Evolutionary conservation across 2,888 invertebrate genomes (phyloP).

Genomic region (Charanyca ferruginea): DNA sequence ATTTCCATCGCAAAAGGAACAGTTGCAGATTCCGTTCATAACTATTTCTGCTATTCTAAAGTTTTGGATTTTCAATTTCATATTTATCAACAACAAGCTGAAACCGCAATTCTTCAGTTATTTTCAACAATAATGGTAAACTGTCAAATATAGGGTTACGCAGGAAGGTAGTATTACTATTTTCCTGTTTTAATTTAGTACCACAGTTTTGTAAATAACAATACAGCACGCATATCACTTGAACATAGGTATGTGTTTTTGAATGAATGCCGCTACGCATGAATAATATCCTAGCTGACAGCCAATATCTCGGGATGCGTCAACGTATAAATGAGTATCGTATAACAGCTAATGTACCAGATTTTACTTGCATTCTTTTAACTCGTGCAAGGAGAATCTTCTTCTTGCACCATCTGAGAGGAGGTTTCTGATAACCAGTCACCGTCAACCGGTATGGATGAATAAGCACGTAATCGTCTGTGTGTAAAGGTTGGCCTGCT

Average conservation of each 20-base stretch:
- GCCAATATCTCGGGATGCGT: constrained; percentile 17
- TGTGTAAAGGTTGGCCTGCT: no score
- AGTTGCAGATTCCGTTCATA: background rate
- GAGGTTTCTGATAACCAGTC: no score
- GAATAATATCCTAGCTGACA: background rate
- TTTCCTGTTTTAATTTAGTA: constrained; percentile 32
- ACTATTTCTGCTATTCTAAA: background rate
- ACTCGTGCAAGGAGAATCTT: no score
- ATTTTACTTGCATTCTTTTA: no score
- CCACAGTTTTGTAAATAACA: constrained; percentile 29
- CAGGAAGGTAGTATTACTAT: constrained; percentile 21
- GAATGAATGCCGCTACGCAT: constrained; percentile 24
- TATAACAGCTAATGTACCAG: no score
- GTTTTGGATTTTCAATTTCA: background rate
- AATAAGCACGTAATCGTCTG: no score
- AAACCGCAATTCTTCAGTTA: background rate
- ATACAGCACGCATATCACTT: background rate
- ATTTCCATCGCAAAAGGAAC: background rate
- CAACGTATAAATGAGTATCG: background rate
- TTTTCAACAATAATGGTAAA: background rate
- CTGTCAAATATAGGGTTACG: background rate
- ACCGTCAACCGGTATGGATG: no score
- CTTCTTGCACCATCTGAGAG: no score
- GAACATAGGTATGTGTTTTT: constrained; percentile 2
- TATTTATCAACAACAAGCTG: constrained; percentile 1